Conservation (phyloP, 2,888 invertebrate species). For the Pseudococcus viburni region DNA sequence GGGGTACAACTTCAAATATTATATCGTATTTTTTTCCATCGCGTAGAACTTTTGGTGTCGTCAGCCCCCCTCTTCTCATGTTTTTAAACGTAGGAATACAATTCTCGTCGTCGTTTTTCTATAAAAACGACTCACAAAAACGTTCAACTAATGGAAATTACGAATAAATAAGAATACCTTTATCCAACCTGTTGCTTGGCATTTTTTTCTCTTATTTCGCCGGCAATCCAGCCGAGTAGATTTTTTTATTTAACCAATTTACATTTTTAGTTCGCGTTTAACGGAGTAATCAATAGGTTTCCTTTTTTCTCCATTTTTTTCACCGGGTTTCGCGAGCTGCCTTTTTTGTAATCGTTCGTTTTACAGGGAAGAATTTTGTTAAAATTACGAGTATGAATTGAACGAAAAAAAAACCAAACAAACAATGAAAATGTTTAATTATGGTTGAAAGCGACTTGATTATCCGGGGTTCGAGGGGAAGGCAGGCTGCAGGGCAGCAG, state of each 20-base stretch:
- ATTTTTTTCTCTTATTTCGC: neutral
- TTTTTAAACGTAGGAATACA: neutral
- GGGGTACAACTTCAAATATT: neutral
- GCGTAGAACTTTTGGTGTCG: neutral
- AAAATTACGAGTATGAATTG: neutral
- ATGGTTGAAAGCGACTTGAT: neutral
- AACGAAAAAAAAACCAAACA: neutral
- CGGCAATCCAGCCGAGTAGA: neutral
- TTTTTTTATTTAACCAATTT: neutral
- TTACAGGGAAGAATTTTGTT: neutral
- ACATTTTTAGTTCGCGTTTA: neutral
- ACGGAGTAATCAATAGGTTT: neutral
- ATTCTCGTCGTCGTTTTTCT: neutral
- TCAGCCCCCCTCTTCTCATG: neutral
- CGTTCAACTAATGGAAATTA: slow-evolving; percentile 4
- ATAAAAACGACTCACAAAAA: neutral
- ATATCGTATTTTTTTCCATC: neutral
- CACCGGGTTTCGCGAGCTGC: neutral
- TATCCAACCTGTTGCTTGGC: neutral
- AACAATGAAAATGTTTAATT: neutral
- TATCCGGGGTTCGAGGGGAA: neutral
- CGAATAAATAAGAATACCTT: slow-evolving; percentile 2
- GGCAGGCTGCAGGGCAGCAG: neutral
- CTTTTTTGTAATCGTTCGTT: neutral
- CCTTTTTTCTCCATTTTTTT: neutral